Evolutionary conservation across 2,888 invertebrate genomes (phyloP).

Genomic region (Choristoneura rosaceana): DNA sequence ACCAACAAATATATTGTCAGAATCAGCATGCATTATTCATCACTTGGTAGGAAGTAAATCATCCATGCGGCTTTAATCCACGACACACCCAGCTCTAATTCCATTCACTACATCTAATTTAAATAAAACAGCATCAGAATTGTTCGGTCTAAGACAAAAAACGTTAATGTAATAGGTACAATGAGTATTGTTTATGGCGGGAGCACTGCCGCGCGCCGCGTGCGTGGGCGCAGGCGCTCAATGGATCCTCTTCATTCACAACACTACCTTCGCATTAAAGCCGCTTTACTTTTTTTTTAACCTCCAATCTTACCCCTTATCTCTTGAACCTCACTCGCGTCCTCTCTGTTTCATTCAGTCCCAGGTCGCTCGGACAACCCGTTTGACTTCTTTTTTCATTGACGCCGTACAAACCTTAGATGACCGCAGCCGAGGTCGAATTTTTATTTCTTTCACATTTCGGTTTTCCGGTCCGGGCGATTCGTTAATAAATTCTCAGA

Average conservation of each 20-base stretch:
- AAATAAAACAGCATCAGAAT: slow-evolving; percentile 65
- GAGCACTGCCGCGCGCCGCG: slow-evolving; percentile 56
- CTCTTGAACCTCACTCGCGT: slow-evolving; percentile 79
- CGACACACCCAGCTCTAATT: slow-evolving; percentile 56
- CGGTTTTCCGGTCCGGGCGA: slow-evolving; percentile 84
- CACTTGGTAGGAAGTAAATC: slow-evolving; percentile 47
- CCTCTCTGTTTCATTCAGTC: slow-evolving; percentile 82
- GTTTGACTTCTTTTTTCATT: slow-evolving; percentile 85
- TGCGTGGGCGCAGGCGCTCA: slow-evolving; percentile 81
- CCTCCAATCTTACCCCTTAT: slow-evolving; percentile 83
- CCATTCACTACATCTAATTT: slow-evolving; percentile 61
- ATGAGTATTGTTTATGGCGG: slow-evolving; percentile 63
- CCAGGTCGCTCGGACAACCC: slow-evolving; percentile 78
- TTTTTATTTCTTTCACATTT: slow-evolving; percentile 86
- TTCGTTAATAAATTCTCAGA: slow-evolving; percentile 86
- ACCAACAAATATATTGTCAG: slow-evolving; percentile 36
- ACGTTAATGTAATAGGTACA: slow-evolving; percentile 59
- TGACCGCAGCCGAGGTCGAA: slow-evolving; percentile 85
- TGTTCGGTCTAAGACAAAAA: slow-evolving; percentile 62
- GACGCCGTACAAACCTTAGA: slow-evolving; percentile 82
- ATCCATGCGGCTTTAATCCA: slow-evolving; percentile 52
- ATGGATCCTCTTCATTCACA: slow-evolving; percentile 84
- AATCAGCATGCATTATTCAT: slow-evolving; percentile 49
- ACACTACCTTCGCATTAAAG: slow-evolving; percentile 82
- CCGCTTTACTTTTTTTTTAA: slow-evolving; percentile 76